Conservation (phyloP, 2,888 invertebrate genomes). For the Acronicta leporina region DNA sequence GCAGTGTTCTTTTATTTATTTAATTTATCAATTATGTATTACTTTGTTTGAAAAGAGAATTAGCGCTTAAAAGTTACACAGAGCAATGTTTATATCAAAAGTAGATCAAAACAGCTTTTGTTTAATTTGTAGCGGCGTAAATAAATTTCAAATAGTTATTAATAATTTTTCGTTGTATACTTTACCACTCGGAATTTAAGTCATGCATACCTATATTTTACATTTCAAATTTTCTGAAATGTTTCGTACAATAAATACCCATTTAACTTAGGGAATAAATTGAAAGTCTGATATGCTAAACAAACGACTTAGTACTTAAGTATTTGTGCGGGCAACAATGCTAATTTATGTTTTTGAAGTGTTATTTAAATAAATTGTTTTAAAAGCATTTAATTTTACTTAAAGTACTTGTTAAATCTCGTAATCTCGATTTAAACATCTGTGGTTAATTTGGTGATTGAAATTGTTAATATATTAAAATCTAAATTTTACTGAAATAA, state of each 20-base stretch:
- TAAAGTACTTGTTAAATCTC: conserved; percentile 30
- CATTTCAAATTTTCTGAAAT: conserved; percentile 8
- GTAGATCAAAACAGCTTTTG: neutral
- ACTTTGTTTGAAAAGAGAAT: too few relatives aligned
- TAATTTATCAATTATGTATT: too few relatives aligned
- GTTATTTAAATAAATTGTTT: conserved; percentile 50
- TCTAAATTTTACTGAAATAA: too few relatives aligned
- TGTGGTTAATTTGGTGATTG: conserved; percentile 27
- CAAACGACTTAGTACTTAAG: conserved; percentile 48
- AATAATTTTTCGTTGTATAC: too few relatives aligned
- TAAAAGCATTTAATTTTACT: conserved; percentile 35
- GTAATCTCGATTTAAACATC: conserved; percentile 35
- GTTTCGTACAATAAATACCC: conserved; percentile 29
- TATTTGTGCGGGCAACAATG: conserved; percentile 45
- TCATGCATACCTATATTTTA: neutral
- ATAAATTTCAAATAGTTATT: too few relatives aligned
- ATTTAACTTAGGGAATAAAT: conserved; percentile 44
- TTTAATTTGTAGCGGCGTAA: neutral
- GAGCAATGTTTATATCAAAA: neutral
- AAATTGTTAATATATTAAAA: neutral
- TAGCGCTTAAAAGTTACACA: too few relatives aligned
- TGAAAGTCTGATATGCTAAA: conserved; percentile 50
- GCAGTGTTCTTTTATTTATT: neutral
- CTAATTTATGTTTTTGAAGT: conserved; percentile 49
- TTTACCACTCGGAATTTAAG: too few relatives aligned